Conservation (phyloP, 2,797 vertebrate species). For the Podarcis lilfordi region DNA sequence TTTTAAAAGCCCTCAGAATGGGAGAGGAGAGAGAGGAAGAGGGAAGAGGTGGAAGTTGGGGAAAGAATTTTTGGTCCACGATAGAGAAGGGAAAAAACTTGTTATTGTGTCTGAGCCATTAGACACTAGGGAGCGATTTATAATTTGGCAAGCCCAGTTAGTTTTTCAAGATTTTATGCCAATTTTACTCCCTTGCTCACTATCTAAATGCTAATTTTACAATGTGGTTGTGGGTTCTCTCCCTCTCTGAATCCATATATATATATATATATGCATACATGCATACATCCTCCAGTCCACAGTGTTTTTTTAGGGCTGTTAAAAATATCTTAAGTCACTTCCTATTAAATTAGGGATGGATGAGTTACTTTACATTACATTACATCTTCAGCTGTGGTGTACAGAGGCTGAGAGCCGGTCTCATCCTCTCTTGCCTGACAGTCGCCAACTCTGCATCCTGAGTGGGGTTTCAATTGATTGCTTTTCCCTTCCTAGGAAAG, state of each 20-base stretch:
- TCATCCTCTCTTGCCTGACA: slow-evolving; percentile 23
- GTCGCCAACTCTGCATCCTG: neutral
- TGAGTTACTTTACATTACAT: slow-evolving; percentile 32
- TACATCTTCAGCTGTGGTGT: neutral
- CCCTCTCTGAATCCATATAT: slow-evolving; percentile 16
- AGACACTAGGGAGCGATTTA: slow-evolving; percentile 64
- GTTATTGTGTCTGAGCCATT: slow-evolving; percentile 52
- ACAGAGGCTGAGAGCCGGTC: neutral
- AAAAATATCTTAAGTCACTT: slow-evolving; percentile 40
- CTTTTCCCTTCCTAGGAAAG: slow-evolving; percentile 20
- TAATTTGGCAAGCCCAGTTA: slow-evolving; percentile 68
- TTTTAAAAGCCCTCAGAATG: slow-evolving; percentile 41
- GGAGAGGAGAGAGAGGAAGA: slow-evolving; percentile 28
- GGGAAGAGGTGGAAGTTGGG: slow-evolving; percentile 23
- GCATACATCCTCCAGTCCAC: slow-evolving; percentile 13
- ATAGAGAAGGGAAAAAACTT: slow-evolving; percentile 44
- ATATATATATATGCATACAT: slow-evolving; percentile 26
- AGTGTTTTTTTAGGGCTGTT: slow-evolving; percentile 36
- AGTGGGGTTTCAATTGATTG: slow-evolving; percentile 19
- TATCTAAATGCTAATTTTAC: slow-evolving; percentile 63
- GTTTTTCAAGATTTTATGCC: slow-evolving; percentile 59
- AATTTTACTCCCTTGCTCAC: slow-evolving; percentile 28
- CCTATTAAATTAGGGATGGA: slow-evolving; percentile 42
- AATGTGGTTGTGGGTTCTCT: slow-evolving; percentile 1
- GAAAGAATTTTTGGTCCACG: slow-evolving; percentile 41